Conservation (phyloP, 2,797 vertebrate genomes). For the Champsocephalus esox region DNA sequence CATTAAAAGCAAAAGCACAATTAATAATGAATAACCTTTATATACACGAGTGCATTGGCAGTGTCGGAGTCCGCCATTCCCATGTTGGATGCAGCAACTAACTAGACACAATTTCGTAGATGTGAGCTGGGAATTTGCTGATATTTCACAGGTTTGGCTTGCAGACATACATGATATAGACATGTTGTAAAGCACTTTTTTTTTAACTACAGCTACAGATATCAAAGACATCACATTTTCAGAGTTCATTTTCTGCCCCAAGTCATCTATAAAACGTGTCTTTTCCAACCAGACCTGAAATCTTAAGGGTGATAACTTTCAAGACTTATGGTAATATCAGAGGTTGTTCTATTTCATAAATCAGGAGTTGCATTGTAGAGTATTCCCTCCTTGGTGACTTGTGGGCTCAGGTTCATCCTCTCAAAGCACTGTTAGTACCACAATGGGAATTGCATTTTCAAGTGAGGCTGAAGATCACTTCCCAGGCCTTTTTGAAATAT, state of each 20-base stretch:
- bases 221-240: background rate
- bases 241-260: background rate
- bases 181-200: no score
- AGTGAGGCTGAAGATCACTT: conserved; percentile 57
- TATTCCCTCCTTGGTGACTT: conserved; percentile 26
- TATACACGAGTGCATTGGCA: no score
- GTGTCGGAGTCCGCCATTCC: no score
- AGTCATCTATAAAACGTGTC: background rate
- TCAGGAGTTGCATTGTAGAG: conserved; percentile 15
- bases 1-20: background rate
- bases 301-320: no score
- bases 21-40: no score
- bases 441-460: conserved; percentile 59
- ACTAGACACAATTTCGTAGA: background rate
- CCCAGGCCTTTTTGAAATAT: conserved; percentile 50
- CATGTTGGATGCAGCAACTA: no score
- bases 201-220: background rate
- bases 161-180: no score
- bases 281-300: background rate
- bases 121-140: accelerated
- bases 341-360: background rate
- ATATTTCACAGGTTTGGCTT: background rate
- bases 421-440: conserved; percentile 31
- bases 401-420: conserved; percentile 32
- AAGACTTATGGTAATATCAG: background rate